Base-by-base conservation (phyloP, 1,140 invertebrate genomes). In the Pantala flavescens region DNA sequence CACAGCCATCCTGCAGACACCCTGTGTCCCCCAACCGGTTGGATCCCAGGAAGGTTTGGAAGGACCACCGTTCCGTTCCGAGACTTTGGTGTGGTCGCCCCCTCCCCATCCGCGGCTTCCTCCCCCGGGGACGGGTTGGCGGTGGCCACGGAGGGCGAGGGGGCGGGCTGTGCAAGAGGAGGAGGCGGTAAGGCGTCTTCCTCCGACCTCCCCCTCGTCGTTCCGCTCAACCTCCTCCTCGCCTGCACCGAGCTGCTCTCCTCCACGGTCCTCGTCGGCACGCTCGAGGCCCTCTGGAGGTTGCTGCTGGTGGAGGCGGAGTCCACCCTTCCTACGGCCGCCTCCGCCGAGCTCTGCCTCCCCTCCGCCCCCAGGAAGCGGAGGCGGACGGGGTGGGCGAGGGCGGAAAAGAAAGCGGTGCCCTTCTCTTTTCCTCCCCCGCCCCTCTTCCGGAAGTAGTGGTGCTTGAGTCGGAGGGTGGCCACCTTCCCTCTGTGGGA, bases 21-120 rank as follows among this genome's bases (percentile, higher is more conserved):
- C 78, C 87, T 87, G 79, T 88, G 87, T 63, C 87, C 88, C 76
- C 86, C 86, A 72, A 89, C 83, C 42, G 88, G 87, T 77, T 89
- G 88, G 77, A 89, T 86, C 10, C 87, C 87, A 11, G 87, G 84
- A 70, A 89, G 80, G 75, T 86, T 85, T 43, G 87, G 86, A 71
- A 87, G 77, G 74, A 83, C 81, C 70, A 84, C 82, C 43, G 84
- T 83, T 36, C 84, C 84, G 78, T 85, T 85, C 74, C 82, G 81
- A 74, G 84, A 84, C 72, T 82, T 42, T 42, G 43, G 71, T 75
- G 43, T 75, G 75, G 42, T 73, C 73, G 73, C 55, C 71, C 72
- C 75, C 42, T 71, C 75, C 24, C 76, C 74, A 14, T 75, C 73
- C 0, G 73, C 72, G 75, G 72, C 43, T 36, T 70, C 24, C 75